These are phyloP conservation scores for Cenopis cana DNA, from an alignment of 2,888 invertebrate genomes.

Conservation along the genomic window DNA sequence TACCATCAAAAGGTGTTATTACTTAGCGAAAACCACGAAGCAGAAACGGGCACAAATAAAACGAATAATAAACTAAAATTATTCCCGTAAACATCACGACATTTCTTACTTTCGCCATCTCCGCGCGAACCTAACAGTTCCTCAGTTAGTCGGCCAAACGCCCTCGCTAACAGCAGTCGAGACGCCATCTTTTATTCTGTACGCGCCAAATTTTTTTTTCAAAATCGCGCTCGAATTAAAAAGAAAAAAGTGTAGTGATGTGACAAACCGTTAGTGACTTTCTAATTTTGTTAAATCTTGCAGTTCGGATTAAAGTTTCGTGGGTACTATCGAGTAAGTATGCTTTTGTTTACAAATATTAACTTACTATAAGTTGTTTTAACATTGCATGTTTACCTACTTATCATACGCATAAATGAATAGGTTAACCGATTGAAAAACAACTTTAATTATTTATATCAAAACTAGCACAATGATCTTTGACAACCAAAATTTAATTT, in stretches of 20 bases:
- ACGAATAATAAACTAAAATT: slow-evolving; percentile 43
- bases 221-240: slow-evolving; percentile 23
- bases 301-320: slow-evolving; percentile 28
- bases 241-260: slow-evolving; percentile 41
- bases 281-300: slow-evolving; percentile 26
- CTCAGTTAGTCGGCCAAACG: slow-evolving; percentile 39
- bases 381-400: slow-evolving; percentile 4
- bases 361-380: not conserved
- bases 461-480: no score
- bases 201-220: slow-evolving; percentile 22
- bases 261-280: slow-evolving; percentile 40
- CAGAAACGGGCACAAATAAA: slow-evolving; percentile 38
- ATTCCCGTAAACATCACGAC: slow-evolving; percentile 41
- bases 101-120: slow-evolving; percentile 43
- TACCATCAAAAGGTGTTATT: not conserved
- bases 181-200: slow-evolving; percentile 11
- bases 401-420: not conserved
- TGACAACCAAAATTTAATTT: no score
- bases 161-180: slow-evolving; percentile 1
- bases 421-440: not conserved
- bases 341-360: slow-evolving; percentile 14
- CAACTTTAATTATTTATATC: no score
- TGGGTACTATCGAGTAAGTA: slow-evolving; percentile 15
- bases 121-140: slow-evolving; percentile 29
- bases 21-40: slow-evolving; percentile 23